These are phyloP conservation scores for Canis aureus DNA, from an alignment of 2,113 vertebrate species.

Conservation along the genomic window DNA sequence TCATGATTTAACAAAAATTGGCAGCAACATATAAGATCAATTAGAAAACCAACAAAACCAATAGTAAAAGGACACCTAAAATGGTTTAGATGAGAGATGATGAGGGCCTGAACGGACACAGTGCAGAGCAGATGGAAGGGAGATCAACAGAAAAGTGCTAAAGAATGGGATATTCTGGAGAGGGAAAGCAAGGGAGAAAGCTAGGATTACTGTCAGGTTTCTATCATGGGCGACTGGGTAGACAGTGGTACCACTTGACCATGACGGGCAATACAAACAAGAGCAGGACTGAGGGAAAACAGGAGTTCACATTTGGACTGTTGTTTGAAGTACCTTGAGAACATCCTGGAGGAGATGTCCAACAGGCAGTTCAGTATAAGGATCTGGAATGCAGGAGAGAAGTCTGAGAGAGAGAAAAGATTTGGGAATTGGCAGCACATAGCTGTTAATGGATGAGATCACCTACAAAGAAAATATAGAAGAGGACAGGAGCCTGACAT, in stretches of 20 bases:
- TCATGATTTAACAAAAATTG: neutral
- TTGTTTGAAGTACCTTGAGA: constrained; percentile 59
- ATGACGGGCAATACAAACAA: neutral
- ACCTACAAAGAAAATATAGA: constrained; percentile 44
- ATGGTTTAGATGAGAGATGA: neutral
- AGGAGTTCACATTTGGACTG: neutral
- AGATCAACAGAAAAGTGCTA: neutral
- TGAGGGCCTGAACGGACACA: neutral
- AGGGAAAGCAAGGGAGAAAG: neutral
- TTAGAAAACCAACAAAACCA: constrained; percentile 51
- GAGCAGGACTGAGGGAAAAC: neutral
- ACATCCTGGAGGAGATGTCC: constrained; percentile 58
- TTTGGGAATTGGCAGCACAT: constrained; percentile 15
- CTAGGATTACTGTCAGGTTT: neutral
- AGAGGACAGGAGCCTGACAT: constrained; percentile 28
- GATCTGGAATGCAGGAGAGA: constrained; percentile 59
- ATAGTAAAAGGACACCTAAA: neutral
- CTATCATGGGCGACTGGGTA: neutral
- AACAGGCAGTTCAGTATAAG: constrained; percentile 13
- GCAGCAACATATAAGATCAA: neutral
- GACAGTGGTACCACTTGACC: neutral
- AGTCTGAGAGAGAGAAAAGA: constrained; percentile 49
- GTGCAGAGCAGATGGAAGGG: neutral
- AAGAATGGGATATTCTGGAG: neutral
- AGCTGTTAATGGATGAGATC: neutral